Evolutionary conservation across 2,113 vertebrate genomes (phyloP).

Genomic region (Plecotus auritus): DNA sequence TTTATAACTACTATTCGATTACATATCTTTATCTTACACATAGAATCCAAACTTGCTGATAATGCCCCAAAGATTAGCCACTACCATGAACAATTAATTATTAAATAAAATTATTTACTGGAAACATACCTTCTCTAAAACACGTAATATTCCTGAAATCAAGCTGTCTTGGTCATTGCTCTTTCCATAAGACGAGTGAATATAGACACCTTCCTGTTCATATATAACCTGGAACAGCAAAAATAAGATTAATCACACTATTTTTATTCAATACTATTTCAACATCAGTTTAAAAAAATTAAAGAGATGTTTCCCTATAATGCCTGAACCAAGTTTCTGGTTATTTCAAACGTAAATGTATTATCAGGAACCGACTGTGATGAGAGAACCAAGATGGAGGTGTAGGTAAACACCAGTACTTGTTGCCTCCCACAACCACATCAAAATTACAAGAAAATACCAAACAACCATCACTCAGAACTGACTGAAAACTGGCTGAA

Average conservation of each 20-base stretch:
- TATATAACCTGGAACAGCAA: constrained; percentile 86
- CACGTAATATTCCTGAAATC: constrained; percentile 88
- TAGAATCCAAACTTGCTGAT: constrained; percentile 36
- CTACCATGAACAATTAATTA: not conserved
- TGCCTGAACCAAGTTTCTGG: not conserved
- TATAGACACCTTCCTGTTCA: constrained; percentile 94
- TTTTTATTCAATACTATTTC: not conserved
- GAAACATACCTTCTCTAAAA: constrained; percentile 91
- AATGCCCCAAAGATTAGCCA: not conserved
- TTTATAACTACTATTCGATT: constrained; percentile 13
- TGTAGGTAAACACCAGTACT: too few species aligned
- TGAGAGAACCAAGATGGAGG: too few species aligned
- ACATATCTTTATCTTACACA: constrained; percentile 6
- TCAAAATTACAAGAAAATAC: too few species aligned
- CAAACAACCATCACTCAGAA: too few species aligned
- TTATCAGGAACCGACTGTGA: not conserved
- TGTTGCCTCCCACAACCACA: too few species aligned
- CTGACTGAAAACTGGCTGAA: too few species aligned
- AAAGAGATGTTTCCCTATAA: not conserved
- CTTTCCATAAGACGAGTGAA: constrained; percentile 89
- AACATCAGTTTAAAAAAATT: not conserved
- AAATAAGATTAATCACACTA: not conserved
- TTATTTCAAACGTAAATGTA: not conserved
- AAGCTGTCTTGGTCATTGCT: constrained; percentile 89
- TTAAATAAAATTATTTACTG: constrained; percentile 25